Evolutionary conservation across 2,113 vertebrate genomes (phyloP).

Genomic region (Brachirus orientalis): DNA sequence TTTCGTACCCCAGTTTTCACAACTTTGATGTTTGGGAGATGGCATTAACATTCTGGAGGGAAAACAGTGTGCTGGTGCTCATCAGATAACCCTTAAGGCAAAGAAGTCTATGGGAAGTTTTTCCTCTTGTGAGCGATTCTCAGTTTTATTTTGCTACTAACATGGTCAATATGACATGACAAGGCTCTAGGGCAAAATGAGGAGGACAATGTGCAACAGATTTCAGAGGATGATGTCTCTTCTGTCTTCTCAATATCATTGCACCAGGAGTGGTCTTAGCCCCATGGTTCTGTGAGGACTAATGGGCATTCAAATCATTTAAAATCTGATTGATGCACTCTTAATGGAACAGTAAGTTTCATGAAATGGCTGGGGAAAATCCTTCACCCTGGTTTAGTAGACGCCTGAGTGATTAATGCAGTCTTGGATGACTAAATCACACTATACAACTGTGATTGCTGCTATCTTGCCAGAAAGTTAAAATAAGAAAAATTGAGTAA

Average conservation of each 20-base stretch:
- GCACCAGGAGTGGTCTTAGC: constrained; percentile 18
- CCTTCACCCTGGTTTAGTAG: constrained; percentile 31
- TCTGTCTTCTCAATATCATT: constrained; percentile 31
- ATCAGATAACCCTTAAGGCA: constrained; percentile 39
- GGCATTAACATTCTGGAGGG: constrained; percentile 55
- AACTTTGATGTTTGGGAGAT: constrained; percentile 68
- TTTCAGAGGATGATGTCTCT: constrained; percentile 20
- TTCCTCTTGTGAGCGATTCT: neutral
- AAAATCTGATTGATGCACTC: constrained; percentile 45
- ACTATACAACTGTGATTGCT: too few species aligned
- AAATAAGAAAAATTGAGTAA: too few species aligned
- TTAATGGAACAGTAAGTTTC: constrained; percentile 56
- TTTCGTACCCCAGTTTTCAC: constrained; percentile 57
- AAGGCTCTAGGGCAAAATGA: constrained; percentile 3
- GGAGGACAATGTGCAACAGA: too few species aligned
- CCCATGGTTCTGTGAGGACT: constrained; percentile 8
- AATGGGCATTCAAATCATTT: constrained; percentile 47
- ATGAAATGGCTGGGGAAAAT: constrained; percentile 33
- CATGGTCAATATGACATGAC: constrained; percentile 27
- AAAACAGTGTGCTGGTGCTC: constrained; percentile 19
- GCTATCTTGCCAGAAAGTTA: too few species aligned
- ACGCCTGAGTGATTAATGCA: constrained; percentile 25
- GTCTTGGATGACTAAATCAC: too few species aligned
- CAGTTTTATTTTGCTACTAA: neutral
- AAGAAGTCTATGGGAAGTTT: constrained; percentile 14